A percentile compares a stretch with the other conserved stretches of the same genome.
Conservation (phyloP, 2,113 vertebrate genomes). For the Copsychus sechellarum region DNA sequence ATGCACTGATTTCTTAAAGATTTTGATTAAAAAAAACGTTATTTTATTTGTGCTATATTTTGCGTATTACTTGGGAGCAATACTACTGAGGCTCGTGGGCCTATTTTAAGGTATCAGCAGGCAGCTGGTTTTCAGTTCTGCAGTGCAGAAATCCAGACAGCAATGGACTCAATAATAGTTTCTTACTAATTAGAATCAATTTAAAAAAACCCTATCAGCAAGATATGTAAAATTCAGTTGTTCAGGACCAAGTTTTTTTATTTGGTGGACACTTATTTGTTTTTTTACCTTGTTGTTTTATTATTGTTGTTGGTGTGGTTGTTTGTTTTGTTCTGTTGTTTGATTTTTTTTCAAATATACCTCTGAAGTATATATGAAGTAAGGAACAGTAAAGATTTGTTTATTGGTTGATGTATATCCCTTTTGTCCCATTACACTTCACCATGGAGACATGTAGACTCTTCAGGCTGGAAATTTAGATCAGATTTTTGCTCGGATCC, state of each 20-base stretch:
- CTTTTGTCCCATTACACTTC: background rate
- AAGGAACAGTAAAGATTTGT: background rate
- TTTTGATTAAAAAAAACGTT: background rate
- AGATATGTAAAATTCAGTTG: background rate
- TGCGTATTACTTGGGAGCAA: background rate
- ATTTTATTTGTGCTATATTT: background rate
- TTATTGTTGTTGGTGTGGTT: background rate
- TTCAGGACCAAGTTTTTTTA: background rate
- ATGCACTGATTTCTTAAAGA: background rate
- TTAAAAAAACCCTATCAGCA: background rate
- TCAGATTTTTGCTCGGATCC: background rate
- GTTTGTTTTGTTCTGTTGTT: background rate
- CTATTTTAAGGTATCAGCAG: background rate
- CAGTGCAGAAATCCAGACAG: conserved; percentile 17
- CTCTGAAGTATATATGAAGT: background rate
- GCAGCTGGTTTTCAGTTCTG: background rate
- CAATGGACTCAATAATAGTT: background rate
- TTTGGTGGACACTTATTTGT: rapidly evolving
- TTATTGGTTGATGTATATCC: background rate
- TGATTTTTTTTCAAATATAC: background rate
- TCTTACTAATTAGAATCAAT: background rate
- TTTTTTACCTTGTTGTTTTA: rapidly evolving
- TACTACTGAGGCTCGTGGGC: background rate
- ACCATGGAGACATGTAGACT: background rate
- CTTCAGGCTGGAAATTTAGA: background rate